These are phyloP conservation scores for Sitta carolinensis DNA, from an alignment of 2,797 vertebrate genomes.

Conservation along the genomic window DNA sequence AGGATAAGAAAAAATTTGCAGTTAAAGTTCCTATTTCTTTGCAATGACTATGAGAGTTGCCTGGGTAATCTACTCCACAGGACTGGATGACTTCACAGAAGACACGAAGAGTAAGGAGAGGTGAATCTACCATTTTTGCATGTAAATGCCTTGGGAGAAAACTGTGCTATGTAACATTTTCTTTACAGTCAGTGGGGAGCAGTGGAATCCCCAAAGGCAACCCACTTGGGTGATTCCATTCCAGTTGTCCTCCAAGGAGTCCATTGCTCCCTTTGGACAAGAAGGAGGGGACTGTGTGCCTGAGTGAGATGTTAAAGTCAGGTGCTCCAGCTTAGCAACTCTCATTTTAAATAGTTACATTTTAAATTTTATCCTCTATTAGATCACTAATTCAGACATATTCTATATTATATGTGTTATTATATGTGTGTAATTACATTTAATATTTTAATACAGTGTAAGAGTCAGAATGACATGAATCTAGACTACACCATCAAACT, in stretches of 20 bases:
- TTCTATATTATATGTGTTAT: background rate
- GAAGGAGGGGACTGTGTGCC: background rate
- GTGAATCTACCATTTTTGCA: background rate
- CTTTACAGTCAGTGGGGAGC: background rate
- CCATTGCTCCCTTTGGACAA: background rate
- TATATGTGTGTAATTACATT: slow-evolving; percentile 22
- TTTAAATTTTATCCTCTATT: background rate
- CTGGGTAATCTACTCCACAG: background rate
- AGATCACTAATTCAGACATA: background rate
- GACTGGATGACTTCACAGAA: background rate
- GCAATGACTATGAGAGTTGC: background rate
- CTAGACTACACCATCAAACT: slow-evolving; percentile 17
- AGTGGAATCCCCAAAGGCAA: background rate
- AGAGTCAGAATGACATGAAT: background rate
- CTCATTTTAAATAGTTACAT: background rate
- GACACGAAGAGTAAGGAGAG: background rate
- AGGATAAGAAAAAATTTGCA: background rate
- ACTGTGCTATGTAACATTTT: background rate
- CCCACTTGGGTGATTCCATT: background rate
- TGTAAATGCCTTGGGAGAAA: background rate
- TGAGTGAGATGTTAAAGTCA: background rate
- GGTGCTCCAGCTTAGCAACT: background rate
- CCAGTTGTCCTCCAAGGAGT: background rate
- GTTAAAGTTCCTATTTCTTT: background rate
- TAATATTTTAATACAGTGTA: slow-evolving; percentile 32